phyloP scores from a whole-genome alignment of 2,888 invertebrate genomes.

The Pediacus dermestoides region DNA sequence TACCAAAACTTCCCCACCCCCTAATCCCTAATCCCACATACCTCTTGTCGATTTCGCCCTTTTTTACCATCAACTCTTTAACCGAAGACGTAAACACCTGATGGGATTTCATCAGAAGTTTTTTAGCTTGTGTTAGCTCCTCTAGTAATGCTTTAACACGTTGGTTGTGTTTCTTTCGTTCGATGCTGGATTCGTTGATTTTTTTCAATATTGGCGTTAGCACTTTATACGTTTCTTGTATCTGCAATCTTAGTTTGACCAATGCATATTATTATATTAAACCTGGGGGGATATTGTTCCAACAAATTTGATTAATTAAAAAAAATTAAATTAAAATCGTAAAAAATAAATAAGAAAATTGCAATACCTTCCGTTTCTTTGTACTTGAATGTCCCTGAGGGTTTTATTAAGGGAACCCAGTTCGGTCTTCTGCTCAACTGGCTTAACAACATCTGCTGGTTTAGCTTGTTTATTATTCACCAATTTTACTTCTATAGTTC shows the following conservation, averaged over 20 bases:
- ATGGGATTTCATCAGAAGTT: constrained; percentile 37
- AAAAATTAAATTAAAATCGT: neutral
- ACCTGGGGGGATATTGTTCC: neutral
- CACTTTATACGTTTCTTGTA: constrained; percentile 47
- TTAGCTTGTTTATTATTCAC: neutral
- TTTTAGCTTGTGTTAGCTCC: constrained; percentile 39
- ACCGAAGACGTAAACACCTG: constrained; percentile 37
- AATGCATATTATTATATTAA: constrained; percentile 1
- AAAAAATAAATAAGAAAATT: too few relatives aligned
- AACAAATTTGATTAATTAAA: neutral
- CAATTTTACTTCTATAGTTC: constrained; percentile 1
- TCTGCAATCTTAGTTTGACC: constrained; percentile 42
- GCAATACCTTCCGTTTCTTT: constrained; percentile 44
- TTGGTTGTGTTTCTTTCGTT: constrained; percentile 41
- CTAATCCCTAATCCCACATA: too few relatives aligned
- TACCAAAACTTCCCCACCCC: too few relatives aligned
- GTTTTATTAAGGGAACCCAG: constrained; percentile 19
- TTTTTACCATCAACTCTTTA: constrained; percentile 38
- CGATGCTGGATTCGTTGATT: constrained; percentile 41
- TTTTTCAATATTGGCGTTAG: constrained; percentile 44
- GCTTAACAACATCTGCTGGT: constrained; percentile 6
- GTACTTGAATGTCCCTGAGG: constrained; percentile 37
- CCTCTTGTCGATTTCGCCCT: constrained; percentile 43
- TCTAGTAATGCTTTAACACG: constrained; percentile 40
- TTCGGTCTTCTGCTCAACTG: constrained; percentile 12